These are phyloP conservation scores for Noturus placidus DNA, from an alignment of 2,113 vertebrate species.

Conservation along the genomic window DNA sequence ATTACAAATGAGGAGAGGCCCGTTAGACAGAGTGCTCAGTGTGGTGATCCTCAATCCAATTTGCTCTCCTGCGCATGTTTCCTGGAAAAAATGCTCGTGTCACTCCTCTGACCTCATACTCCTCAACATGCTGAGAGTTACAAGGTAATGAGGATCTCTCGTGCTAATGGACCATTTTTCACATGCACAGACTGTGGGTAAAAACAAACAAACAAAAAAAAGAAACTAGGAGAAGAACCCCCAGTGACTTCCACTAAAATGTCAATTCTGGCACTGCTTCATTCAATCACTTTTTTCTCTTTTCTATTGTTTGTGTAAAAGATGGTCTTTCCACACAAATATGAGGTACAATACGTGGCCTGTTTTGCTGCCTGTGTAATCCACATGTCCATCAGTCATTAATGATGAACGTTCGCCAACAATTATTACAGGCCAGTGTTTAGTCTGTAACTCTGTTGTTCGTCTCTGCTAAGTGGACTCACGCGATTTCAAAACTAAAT, in stretches of 20 bases:
- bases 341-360: neutral
- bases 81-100: slow-evolving; percentile 34
- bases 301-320: neutral
- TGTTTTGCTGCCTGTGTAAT: slow-evolving; percentile 6
- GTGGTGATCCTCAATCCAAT: slow-evolving; percentile 59
- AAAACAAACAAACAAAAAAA: neutral
- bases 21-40: slow-evolving; percentile 57
- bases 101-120: slow-evolving; percentile 32
- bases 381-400: neutral
- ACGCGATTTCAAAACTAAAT: slow-evolving; percentile 12
- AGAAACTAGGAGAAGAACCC: neutral
- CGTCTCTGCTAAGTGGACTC: neutral
- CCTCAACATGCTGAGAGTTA: slow-evolving; percentile 19
- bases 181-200: neutral
- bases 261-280: neutral
- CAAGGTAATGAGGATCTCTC: slow-evolving; percentile 8
- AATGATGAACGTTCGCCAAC: neutral
- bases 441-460: slow-evolving; percentile 10
- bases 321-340: slow-evolving; percentile 27
- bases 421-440: slow-evolving; percentile 9
- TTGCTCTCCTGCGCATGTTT: slow-evolving; percentile 38
- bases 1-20: slow-evolving; percentile 56
- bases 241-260: slow-evolving; percentile 1
- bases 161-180: slow-evolving; percentile 23
- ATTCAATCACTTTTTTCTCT: neutral